Evolutionary conservation across 2,113 vertebrate genomes (phyloP), one percentile per base, ranked within the genome.

Genomic region (Asarcornis scutulata): DNA sequence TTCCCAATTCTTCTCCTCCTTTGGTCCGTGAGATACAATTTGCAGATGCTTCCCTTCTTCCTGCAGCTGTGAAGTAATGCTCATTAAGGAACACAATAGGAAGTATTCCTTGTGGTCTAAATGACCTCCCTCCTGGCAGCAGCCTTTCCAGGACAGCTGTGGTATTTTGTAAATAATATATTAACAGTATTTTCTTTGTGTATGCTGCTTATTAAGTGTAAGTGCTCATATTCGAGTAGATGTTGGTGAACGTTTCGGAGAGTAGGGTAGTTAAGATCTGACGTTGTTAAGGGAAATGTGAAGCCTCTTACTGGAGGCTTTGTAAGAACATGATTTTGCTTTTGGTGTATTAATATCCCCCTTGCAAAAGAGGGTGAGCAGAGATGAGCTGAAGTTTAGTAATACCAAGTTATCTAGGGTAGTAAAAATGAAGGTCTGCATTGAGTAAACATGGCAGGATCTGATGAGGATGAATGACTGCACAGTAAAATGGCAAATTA

Each of bases 11-110:
- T 84, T 88, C 40, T 80, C n/a, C 31, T 74, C 31, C 21, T 86
- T 62, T 50, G 50, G 85, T 74, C 72, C 55, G 21, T 17, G 13
- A 86, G 75, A 83, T 58, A 62, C 11, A 44, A n/a, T 92, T 81
- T 81, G 64, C 92, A 93, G 88, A 74, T 94, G 86, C 76, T 93
- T 96, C 86, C 83, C 82, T 26, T 56, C 75, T 81, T 71, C 56
- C 88, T 93, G 94, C 68, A 95, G 67, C 95, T 91, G 88, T 80
- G 59, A 80, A 94, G 32, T 69, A 32, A 31, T 53, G 55, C 60
- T 92, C 68, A 52, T 83, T 93, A 86, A 96, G 86, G 75, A 94
- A 81, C 86, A 55, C 79, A 91, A 87, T 79, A 86, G 95, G 79
- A 95, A 88, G 52, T 83, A 80, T 86, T 93, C 72, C 5, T 17